Base-by-base conservation (phyloP, 2,888 invertebrate species). In the Cheiracanthium punctorium region DNA sequence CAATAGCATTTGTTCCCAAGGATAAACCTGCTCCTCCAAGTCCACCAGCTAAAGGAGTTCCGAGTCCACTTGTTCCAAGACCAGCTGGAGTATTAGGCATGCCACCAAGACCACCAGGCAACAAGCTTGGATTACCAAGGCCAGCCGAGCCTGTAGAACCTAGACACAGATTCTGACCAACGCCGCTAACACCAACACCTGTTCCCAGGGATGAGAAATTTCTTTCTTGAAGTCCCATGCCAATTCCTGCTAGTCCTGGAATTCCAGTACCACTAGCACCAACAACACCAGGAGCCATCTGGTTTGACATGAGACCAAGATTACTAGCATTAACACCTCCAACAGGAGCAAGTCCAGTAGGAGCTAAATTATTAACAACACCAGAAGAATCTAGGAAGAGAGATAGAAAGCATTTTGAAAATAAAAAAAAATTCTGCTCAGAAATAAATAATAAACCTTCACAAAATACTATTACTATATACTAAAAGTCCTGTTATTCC, bases 1-100 rank as follows among this genome's bases (percentile, higher is more conserved):
- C 87, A 7, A 64, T 72, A 24, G 72, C 64, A 2, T 29, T 58
- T 33, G 41, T 52, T 29, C 77, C 82, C 28, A 75, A 70, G 5
- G 76, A 37, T 58, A 82, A 71, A 48, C 86, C 89, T 32, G 85
- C 88, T 32, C 85, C 86, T 30, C 81, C 84, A 64, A 79, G 70
- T 8, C 85, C 85, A 8, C 73, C 70, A 12, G 43, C n/a, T 8
- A 82, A 29, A 12, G 76, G 58, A 12, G 82, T 24, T 17, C 81
- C 69, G 5, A 76, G 20, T 17, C 72, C 67, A 52, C 81, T 43
- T 37, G 67, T 52, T 33, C 77, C 77, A 24, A 80, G 72, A n/a
- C 77, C 80, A 33, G 71, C 67, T n/a, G 75, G 37, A 32, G 24
- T 65, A 7, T 48, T 74, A 29, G 74, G 33, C 32, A 74, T 58